These are phyloP conservation scores for western clawed frog (Xenopus tropicalis) DNA, from an alignment of 2,113 vertebrate species.

Conservation along the genomic window DNA sequence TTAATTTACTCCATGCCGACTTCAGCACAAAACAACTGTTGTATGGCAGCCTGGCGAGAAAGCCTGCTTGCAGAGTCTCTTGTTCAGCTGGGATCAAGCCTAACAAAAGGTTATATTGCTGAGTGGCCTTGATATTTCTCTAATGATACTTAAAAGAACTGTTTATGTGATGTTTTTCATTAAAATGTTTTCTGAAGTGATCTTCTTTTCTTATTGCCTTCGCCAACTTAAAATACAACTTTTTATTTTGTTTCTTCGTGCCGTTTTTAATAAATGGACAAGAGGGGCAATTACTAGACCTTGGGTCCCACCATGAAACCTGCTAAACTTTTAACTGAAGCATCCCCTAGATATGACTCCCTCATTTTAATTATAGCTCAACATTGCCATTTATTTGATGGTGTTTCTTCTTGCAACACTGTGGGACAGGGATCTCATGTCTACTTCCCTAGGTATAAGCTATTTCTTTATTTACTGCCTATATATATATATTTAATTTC, in stretches of 20 bases:
- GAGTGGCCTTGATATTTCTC: conserved; percentile 12
- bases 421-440: too few species aligned
- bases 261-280: too few species aligned
- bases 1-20: conserved; percentile 44
- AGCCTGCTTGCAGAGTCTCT: conserved; percentile 21
- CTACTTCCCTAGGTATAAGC: too few species aligned
- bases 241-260: not conserved
- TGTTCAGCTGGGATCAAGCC: conserved; percentile 16
- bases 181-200: conserved; percentile 1
- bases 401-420: too few species aligned
- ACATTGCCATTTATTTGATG: too few species aligned
- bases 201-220: not conserved
- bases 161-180: not conserved
- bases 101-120: conserved; percentile 32
- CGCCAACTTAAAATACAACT: not conserved
- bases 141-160: not conserved
- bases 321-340: too few species aligned
- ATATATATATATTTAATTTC: too few species aligned
- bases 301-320: too few species aligned
- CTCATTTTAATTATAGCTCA: too few species aligned
- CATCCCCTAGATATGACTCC: too few species aligned
- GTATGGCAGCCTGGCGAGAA: conserved; percentile 27
- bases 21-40: conserved; percentile 39
- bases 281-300: too few species aligned
- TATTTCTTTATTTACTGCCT: too few species aligned